Percentiles rank a stretch among this genome's conserved stretches.
phyloP scores from a whole-genome alignment of 2,888 invertebrate species.

The Diloba caeruleocephala region DNA sequence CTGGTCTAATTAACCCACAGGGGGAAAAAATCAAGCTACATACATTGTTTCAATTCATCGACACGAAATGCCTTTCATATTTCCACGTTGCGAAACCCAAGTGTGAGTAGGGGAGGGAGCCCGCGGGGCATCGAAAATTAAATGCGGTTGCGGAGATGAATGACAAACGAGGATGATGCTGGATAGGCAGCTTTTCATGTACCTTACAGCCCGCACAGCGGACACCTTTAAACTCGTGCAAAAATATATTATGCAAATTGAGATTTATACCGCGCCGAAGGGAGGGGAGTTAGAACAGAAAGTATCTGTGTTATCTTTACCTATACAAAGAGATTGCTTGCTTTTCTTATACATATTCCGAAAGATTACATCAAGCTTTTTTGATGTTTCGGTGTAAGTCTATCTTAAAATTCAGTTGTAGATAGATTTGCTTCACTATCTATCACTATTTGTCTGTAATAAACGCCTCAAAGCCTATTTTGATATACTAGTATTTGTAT shows the following conservation, averaged over 20 bases:
- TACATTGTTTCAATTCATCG: conserved; percentile 52
- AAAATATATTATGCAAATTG: conserved; percentile 74
- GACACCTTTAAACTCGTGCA: conserved; percentile 64
- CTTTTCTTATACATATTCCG: conserved; percentile 41
- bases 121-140: conserved; percentile 64
- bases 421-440: conserved; percentile 1
- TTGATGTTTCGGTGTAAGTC: conserved; percentile 14
- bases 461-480: conserved; percentile 19
- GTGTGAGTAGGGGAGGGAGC: conserved; percentile 53
- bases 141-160: conserved; percentile 67
- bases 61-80: conserved; percentile 50
- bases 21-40: conserved; percentile 32
- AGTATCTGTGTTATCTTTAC: conserved; percentile 47
- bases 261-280: conserved; percentile 66
- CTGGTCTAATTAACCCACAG: conserved; percentile 47
- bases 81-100: conserved; percentile 39
- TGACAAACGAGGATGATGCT: conserved; percentile 68
- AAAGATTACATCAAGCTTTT: conserved; percentile 36
- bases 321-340: conserved; percentile 45
- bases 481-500: conserved; percentile 18
- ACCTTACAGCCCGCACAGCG: conserved; percentile 38
- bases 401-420: conserved; percentile 15
- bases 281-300: conserved; percentile 61
- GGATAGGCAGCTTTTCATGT: conserved; percentile 41
- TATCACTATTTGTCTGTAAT: conserved; percentile 13